Conservation (phyloP, 1,140 invertebrate genomes). For the Plutomurus gul region DNA sequence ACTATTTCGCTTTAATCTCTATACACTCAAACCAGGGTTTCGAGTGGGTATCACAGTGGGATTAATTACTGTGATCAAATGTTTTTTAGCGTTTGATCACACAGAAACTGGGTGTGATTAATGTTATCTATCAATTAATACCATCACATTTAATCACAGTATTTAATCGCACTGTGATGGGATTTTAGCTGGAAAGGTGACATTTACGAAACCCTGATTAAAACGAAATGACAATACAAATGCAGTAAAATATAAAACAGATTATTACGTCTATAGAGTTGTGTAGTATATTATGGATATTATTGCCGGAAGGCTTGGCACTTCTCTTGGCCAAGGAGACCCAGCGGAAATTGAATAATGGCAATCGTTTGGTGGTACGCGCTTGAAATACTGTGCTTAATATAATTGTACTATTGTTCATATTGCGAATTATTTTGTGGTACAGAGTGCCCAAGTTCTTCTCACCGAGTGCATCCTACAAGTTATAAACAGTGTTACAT, state of each 20-base stretch:
- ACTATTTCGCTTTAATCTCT: no score
- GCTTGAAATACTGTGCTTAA: slow-evolving; percentile 75
- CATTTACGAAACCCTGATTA: no score
- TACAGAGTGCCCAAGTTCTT: slow-evolving; percentile 92
- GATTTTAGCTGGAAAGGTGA: no score
- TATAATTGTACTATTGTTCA: slow-evolving; percentile 86
- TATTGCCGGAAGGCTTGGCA: slow-evolving; percentile 59
- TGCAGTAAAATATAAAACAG: neutral
- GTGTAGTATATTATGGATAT: slow-evolving; percentile 80
- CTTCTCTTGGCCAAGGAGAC: slow-evolving; percentile 77
- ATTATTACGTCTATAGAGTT: slow-evolving; percentile 71
- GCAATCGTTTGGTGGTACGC: slow-evolving; percentile 79
- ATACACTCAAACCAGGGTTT: no score
- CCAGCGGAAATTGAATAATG: slow-evolving; percentile 84
- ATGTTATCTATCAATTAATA: no score
- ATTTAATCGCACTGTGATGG: no score
- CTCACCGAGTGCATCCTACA: slow-evolving; percentile 77
- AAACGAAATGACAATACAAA: neutral
- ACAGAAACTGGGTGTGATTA: no score
- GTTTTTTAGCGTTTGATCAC: no score
- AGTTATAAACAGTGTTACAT: neutral
- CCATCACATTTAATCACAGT: no score
- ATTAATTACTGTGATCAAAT: no score
- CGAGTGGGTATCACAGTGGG: no score
- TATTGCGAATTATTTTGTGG: slow-evolving; percentile 83